Conservation (phyloP, 2,888 invertebrate species). For the Malacosoma neustria region DNA sequence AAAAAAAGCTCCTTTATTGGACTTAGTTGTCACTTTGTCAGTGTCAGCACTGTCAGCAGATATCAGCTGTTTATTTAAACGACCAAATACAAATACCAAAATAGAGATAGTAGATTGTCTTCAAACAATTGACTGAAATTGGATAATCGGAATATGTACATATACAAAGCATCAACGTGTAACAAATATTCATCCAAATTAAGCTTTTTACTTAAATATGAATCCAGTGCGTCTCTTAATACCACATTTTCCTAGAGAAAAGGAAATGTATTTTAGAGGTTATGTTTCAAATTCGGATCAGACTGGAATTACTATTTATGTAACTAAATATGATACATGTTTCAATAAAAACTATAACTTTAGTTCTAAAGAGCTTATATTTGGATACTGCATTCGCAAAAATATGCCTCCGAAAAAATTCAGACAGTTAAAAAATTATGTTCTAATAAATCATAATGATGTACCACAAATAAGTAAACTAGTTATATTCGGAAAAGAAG, state of each 20-base stretch:
- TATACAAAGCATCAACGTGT: no score
- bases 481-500: constrained; percentile 25
- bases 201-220: background rate
- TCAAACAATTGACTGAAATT: no score
- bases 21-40: no score
- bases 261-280: constrained; percentile 38
- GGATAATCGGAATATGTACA: no score
- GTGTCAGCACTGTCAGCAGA: no score
- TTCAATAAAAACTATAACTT: constrained; percentile 13
- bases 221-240: background rate
- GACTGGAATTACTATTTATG: constrained; percentile 30
- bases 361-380: constrained; percentile 21
- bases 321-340: constrained; percentile 31
- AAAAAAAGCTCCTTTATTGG: no score
- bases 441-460: constrained; percentile 21
- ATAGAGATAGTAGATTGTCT: no score
- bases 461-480: constrained; percentile 26
- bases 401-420: constrained; percentile 9
- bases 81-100: no score
- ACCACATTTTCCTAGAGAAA: background rate
- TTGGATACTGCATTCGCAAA: constrained; percentile 31
- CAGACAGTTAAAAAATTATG: constrained; percentile 18
- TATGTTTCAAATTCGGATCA: constrained; percentile 19
- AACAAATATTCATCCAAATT: no score
- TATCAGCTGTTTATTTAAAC: no score